Percentiles rank a stretch among this genome's conserved stretches.
These are phyloP conservation scores for Synanceia verrucosa DNA, from an alignment of 2,797 vertebrate species.

Conservation along the genomic window DNA sequence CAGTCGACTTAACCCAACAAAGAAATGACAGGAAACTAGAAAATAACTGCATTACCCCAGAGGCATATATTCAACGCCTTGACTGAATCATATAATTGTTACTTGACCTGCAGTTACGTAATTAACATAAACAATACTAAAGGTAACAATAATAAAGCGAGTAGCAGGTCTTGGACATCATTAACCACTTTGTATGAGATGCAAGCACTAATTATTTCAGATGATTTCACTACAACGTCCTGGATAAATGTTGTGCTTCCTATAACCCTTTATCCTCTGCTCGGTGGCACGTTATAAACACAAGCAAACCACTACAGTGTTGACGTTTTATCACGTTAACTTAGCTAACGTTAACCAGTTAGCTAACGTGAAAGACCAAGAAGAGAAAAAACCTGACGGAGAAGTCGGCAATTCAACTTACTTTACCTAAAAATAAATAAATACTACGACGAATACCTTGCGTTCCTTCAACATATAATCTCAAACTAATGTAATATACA, in stretches of 20 bases:
- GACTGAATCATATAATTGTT: background rate
- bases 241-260: background rate
- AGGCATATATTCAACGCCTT: background rate
- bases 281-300: background rate
- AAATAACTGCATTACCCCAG: background rate
- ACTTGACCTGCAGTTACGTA: background rate
- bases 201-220: background rate
- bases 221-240: background rate
- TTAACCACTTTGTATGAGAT: background rate
- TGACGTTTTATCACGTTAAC: slow-evolving; percentile 22
- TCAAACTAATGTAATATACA: background rate
- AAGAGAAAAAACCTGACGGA: slow-evolving; percentile 41
- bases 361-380: slow-evolving; percentile 58
- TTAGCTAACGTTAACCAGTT: slow-evolving; percentile 65
- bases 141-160: background rate
- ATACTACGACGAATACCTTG: slow-evolving; percentile 6
- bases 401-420: slow-evolving; percentile 67
- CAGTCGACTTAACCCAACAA: too few relatives aligned
- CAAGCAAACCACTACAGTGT: background rate
- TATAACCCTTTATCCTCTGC: background rate
- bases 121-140: background rate
- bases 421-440: slow-evolving; percentile 64
- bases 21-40: background rate
- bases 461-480: slow-evolving; percentile 39
- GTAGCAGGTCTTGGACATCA: background rate